Base-by-base conservation (phyloP, 2,797 vertebrate genomes). In the Manis crassicaudata region DNA sequence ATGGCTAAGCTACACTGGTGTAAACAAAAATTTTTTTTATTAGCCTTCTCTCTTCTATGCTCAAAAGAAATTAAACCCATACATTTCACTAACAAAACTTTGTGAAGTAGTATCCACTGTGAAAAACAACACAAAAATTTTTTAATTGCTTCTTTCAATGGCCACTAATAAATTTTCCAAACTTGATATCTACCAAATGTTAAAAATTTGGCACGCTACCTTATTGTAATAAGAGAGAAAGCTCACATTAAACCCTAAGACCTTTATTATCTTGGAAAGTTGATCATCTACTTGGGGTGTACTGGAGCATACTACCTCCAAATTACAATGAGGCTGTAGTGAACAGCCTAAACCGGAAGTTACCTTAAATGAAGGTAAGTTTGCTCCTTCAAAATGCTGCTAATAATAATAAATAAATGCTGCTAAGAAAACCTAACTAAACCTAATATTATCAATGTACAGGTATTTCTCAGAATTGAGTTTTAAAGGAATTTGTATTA, bases 31-130 rank as follows among this genome's bases (percentile, higher is more conserved):
- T 46, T n/a, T 82, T 95, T 70, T 67, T 3, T n/a, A 79, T 27
- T 32, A 17, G 67, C 32, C 43, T 56, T 62, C 29, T 92, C 27
- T 85, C 10, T 46, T 56, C 21, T 40, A 23, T 25, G 54, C n/a
- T 67, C 68, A 16, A 40, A 54, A 84, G 32, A 95, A 95, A 88
- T 85, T 14, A 29, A 90, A 90, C 25, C 17, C 60, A 83, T 35
- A 25, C 56, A 84, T 40, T 95, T 96, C 52, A 83, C 72, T 18
- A 89, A 67, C 52, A 73, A 83, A 79, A 95, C 27, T 80, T 63
- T 25, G 32, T 72, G 40, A 97, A 88, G 18, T 18, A 79, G 43
- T 20, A 72, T 63, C 60, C n/a, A 79, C 23, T 77, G 72, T 37
- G 70, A 92, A 72, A 84, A 95, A 85, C 35, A 87, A 88, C 25